Base-by-base conservation (phyloP, 2,888 invertebrate species). In the Eurytoma californica region DNA sequence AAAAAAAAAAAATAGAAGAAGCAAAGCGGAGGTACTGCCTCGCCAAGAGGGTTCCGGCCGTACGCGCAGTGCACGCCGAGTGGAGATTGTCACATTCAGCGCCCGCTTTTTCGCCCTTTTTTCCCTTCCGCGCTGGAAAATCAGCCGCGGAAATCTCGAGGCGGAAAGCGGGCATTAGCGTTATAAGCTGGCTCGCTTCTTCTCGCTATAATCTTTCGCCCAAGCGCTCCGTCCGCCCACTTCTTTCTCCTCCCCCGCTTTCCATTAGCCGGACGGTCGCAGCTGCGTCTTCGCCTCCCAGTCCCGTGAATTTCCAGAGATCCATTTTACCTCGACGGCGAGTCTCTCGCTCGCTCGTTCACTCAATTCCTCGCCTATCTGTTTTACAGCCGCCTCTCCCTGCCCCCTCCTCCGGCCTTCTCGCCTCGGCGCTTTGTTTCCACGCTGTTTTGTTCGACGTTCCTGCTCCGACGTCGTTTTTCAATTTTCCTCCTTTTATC, bases 131-230 rank as follows among this genome's bases (percentile, higher is more conserved):
- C 60, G 66, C 24, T 57, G 66, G 58, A 77, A 77, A 77, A 77
- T 72, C 72, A 77, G 66, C 66, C 30, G 66, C 20, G 65, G 77
- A 70, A 70, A 69, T 76, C 69, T 49, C 24, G 28, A 28, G 1
- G 65, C 58, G 28, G 3, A 51, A 0, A 13, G 16, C 16, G 55
- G 4, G 28, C 58, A 77, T 77, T 65, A 66, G 58, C 30, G 66
- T 60, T 70, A 53, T 77, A 77, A 77, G 66, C 66, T 66, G 47
- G 39, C 51, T 18, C 12, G 20, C 30, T 28, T 49, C 18, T 28
- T 69, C 53, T n/a, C 18, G 9, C 55, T 55, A 60, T 58, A 67
- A 74, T 67, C 55, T 73, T 66, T 69, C 51, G 20, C n/a, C 39
- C 47, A 63, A 63, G n/a, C 63, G 39, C 39, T 63, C 63, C 16